These are phyloP conservation scores for Epinephelus moara DNA, from an alignment of 2,113 vertebrate genomes.

Conservation along the genomic window DNA sequence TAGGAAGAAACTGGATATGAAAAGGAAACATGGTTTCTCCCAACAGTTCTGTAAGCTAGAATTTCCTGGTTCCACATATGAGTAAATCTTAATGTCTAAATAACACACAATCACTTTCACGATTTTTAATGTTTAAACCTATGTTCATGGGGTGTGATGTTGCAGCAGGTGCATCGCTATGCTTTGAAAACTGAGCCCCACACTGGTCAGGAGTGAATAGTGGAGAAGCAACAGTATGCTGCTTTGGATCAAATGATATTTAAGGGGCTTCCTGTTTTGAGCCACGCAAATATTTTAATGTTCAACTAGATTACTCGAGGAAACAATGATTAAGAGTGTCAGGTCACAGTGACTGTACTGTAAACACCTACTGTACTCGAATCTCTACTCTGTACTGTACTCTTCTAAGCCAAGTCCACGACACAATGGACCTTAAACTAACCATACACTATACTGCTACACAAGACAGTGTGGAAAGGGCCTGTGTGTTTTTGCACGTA, in stretches of 20 bases:
- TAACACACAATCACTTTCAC: background rate
- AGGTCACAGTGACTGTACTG: background rate
- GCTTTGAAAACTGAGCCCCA: background rate
- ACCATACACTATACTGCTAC: background rate
- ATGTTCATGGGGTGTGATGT: background rate
- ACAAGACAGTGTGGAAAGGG: background rate
- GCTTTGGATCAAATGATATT: constrained; percentile 1
- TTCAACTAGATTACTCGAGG: constrained; percentile 8
- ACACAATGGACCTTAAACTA: background rate
- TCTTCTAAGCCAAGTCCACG: no score
- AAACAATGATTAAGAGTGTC: background rate
- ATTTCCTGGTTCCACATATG: constrained; percentile 18
- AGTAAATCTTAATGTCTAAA: background rate
- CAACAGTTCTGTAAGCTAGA: constrained; percentile 5
- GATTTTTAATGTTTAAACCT: constrained; percentile 1
- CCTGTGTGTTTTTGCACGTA: background rate
- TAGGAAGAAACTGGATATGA: constrained; percentile 57
- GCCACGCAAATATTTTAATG: constrained; percentile 14
- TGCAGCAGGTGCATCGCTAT: background rate
- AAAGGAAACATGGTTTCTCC: constrained; percentile 49
- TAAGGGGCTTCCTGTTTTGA: constrained; percentile 27
- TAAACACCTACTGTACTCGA: no score
- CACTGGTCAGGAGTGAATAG: background rate
- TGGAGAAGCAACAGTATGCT: background rate
- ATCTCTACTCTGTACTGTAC: no score